Percentiles rank a stretch among this genome's conserved stretches.
Conservation (phyloP, 2,113 vertebrate species). For the Corydoras sp. region DNA sequence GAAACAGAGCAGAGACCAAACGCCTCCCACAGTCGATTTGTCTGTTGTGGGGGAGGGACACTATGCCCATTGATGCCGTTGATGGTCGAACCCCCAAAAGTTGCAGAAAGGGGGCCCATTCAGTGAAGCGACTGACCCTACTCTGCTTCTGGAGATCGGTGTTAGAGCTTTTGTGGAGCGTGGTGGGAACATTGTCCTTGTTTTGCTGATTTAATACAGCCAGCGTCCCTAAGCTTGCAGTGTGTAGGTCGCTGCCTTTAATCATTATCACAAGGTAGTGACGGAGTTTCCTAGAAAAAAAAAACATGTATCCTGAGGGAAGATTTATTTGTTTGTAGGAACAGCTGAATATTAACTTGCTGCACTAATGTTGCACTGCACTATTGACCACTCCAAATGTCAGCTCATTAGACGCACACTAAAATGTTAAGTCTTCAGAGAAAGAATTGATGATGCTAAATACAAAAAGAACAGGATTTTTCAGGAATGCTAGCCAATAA, state of each 20-base stretch:
- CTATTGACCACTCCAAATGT: neutral
- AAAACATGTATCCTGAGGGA: conserved; percentile 7
- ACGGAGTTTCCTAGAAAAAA: conserved; percentile 16
- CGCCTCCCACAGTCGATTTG: conserved; percentile 56
- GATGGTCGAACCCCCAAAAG: conserved; percentile 61
- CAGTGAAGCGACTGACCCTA: conserved; percentile 51
- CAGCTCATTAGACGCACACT: neutral
- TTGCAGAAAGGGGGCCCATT: conserved; percentile 53
- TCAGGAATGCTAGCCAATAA: neutral
- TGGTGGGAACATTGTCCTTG: conserved; percentile 64
- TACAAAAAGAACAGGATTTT: neutral
- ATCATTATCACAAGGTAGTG: conserved; percentile 19
- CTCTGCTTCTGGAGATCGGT: conserved; percentile 55
- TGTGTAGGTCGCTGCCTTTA: conserved; percentile 34
- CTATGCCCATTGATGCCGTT: conserved; percentile 59
- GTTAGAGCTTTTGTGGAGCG: conserved; percentile 57
- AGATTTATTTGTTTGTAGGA: neutral
- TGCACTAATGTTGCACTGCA: neutral
- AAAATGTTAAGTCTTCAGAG: neutral
- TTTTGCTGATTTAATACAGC: conserved; percentile 51
- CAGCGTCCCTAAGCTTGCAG: conserved; percentile 4
- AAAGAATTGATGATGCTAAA: neutral
- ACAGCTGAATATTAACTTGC: conserved; percentile 1
- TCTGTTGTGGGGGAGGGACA: conserved; percentile 60
- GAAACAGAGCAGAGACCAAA: conserved; percentile 51